Evolutionary conservation across 2,888 invertebrate genomes (phyloP), one percentile per base, ranked within the genome.

Genomic region (Noctua fimbriata): DNA sequence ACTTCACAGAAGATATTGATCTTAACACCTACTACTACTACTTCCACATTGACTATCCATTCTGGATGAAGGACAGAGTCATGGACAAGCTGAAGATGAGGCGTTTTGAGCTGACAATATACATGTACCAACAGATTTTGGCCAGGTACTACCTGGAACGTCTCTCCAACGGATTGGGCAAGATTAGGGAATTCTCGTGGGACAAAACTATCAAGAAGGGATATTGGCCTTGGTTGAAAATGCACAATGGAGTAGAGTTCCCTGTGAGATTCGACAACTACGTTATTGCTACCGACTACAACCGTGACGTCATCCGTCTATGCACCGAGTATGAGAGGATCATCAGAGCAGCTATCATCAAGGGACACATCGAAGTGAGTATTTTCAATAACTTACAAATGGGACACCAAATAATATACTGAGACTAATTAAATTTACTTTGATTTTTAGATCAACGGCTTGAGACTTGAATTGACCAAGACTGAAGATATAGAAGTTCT

Each of bases 1-100:
- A 98, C 92, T 98, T 98, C 93, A 97, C 97, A n/a, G 98, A 98
- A 92, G 98, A 98, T 88, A 97, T 98, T 87, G 98, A 97, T 80
- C 94, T 98, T 21, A 98, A 97, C 93, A 94, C 97, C 10, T 98
- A 97, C 92, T 97, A 98, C 92, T 97, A 97, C 93, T 97, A 97
- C 93, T 97, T 97, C 96, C 97, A 97, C 86, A 92, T 97, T 76
- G 97, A 97, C 85, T 97, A 95, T 89, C 98, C 98, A 24, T 97
- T 97, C 96, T 98, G 97, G 97, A 95, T 98, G 96, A 96, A 95
- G 65, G 95, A 96, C 76, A 93, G 95, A 10, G 90, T 97, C 66
- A 94, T 93, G 73, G 93, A 94, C 87, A 95, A 95, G 84, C 91
- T 91, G n/a, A 94, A 92, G 81, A 89, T 89, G 65, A 93, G 95